These are phyloP conservation scores for Enteromius radiatus DNA, from an alignment of 2,797 vertebrate genomes.

Conservation along the genomic window DNA sequence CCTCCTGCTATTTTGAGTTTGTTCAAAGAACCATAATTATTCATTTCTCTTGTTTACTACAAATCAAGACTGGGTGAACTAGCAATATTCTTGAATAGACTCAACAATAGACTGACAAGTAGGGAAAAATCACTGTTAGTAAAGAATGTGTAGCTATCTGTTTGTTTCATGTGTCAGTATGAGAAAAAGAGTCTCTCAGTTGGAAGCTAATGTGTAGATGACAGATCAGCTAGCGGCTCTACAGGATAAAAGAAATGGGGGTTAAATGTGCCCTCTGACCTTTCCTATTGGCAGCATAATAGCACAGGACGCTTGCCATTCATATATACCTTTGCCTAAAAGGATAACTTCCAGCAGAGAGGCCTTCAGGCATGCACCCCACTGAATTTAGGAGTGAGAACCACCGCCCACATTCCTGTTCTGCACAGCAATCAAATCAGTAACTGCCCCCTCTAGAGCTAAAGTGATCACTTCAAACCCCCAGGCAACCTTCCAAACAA, in stretches of 20 bases:
- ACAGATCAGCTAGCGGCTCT: conserved; percentile 44
- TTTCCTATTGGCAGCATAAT: conserved; percentile 54
- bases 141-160: not conserved
- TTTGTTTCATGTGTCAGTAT: conserved; percentile 30
- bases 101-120: not conserved
- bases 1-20: not conserved
- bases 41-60: not conserved
- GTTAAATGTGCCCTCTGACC: conserved; percentile 54
- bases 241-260: conserved; percentile 40
- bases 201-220: conserved; percentile 49
- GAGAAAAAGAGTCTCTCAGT: conserved; percentile 45
- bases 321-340: conserved; percentile 50
- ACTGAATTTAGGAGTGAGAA: conserved; percentile 46
- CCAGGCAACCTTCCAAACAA: conserved; percentile 10
- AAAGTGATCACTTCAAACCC: conserved; percentile 32
- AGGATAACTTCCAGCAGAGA: conserved; percentile 53
- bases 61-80: not conserved
- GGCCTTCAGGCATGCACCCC: conserved; percentile 55
- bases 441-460: conserved; percentile 38
- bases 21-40: conserved; percentile 3
- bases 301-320: conserved; percentile 44
- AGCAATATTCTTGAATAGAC: not conserved
- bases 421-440: conserved; percentile 30
- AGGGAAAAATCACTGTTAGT: not conserved
- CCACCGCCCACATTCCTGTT: not conserved